phyloP scores from a whole-genome alignment of 2,797 vertebrate genomes.

The Platyrinchus mystaceus region DNA sequence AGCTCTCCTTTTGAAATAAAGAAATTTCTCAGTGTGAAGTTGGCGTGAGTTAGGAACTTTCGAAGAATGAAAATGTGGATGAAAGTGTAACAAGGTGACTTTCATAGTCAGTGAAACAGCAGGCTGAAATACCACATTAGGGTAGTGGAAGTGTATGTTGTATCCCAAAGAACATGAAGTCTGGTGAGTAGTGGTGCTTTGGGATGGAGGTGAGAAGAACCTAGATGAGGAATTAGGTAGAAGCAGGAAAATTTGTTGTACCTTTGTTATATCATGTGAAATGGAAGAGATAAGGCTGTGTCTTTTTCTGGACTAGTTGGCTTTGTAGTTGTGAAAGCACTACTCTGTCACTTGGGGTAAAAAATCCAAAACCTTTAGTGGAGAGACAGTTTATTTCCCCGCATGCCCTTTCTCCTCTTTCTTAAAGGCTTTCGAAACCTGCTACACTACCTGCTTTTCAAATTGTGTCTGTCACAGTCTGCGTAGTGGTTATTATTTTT shows the following conservation, averaged over 20 bases:
- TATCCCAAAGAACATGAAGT: neutral
- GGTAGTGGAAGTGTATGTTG: neutral
- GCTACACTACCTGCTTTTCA: neutral
- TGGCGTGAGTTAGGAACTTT: fast-evolving
- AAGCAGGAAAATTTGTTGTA: neutral
- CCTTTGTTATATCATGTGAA: neutral
- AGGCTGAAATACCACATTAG: neutral
- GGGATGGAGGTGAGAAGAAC: neutral
- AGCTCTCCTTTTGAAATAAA: neutral
- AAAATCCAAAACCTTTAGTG: neutral
- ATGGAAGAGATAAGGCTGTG: neutral
- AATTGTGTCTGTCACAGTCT: neutral
- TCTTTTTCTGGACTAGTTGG: neutral
- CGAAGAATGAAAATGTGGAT: neutral
- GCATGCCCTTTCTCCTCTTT: neutral
- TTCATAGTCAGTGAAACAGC: neutral
- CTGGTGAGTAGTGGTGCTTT: neutral
- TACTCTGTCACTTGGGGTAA: neutral
- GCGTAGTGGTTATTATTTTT: neutral
- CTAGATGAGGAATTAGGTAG: neutral
- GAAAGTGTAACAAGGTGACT: neutral
- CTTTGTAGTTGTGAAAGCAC: neutral
- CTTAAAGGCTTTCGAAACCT: neutral
- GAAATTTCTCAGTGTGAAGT: neutral
- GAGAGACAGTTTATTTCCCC: neutral